phyloP scores from a whole-genome alignment of 2,888 invertebrate species.

The Pyrocoelia pectoralis region DNA sequence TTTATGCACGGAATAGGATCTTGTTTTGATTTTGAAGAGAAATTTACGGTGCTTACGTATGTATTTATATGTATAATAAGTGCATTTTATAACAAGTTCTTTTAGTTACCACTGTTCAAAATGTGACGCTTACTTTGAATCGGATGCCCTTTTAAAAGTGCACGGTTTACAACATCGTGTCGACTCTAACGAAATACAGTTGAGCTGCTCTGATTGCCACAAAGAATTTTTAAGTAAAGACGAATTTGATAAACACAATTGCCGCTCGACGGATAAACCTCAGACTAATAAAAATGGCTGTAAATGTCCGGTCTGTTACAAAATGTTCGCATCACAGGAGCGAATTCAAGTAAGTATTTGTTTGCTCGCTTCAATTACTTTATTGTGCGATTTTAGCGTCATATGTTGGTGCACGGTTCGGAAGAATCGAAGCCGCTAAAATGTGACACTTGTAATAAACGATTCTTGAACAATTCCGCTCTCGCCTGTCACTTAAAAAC shows the following conservation, averaged over 20 bases:
- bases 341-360: constrained; percentile 61
- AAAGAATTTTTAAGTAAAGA: constrained; percentile 50
- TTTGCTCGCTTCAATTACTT: constrained; percentile 2
- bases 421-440: constrained; percentile 75
- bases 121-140: constrained; percentile 26
- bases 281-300: constrained; percentile 51
- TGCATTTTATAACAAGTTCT: not conserved
- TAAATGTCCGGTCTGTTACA: constrained; percentile 73
- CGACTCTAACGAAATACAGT: constrained; percentile 42
- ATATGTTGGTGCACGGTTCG: constrained; percentile 71
- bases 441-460: constrained; percentile 70
- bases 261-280: constrained; percentile 40
- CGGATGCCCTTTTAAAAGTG: constrained; percentile 47
- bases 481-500: constrained; percentile 76
- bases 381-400: constrained; percentile 50
- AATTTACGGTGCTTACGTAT: constrained; percentile 50
- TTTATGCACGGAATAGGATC: constrained; percentile 46
- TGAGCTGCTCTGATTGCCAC: constrained; percentile 51
- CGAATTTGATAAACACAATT: constrained; percentile 48
- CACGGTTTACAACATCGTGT: constrained; percentile 50
- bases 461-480: constrained; percentile 77
- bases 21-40: constrained; percentile 45
- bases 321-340: constrained; percentile 69
- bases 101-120: constrained; percentile 31
- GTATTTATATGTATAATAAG: too few species aligned